Conservation (phyloP, 2,888 invertebrate genomes). For the Philereme vetulata region DNA sequence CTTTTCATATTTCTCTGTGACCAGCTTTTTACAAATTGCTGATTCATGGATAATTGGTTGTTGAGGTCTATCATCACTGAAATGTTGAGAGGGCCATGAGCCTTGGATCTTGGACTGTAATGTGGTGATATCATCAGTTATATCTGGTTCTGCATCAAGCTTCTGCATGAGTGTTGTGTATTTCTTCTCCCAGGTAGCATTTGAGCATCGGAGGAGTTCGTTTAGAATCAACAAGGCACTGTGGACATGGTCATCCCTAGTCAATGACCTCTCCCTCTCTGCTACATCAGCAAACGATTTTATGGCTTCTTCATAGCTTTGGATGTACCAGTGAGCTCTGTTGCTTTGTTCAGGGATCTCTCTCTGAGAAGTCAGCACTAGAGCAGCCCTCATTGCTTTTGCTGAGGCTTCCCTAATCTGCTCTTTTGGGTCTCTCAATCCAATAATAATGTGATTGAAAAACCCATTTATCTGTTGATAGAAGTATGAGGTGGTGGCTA, state of each 20-base stretch:
- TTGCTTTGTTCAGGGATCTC: conserved; percentile 95
- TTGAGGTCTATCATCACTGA: conserved; percentile 62
- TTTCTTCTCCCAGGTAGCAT: conserved; percentile 92
- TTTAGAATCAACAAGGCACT: conserved; percentile 96
- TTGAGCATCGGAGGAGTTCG: conserved; percentile 95
- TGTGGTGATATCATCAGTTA: conserved; percentile 78
- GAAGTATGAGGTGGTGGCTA: conserved; percentile 98
- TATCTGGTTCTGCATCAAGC: conserved; percentile 74
- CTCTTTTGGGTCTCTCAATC: conserved; percentile 95
- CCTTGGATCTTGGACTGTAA: conserved; percentile 76
- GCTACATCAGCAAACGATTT: conserved; percentile 88
- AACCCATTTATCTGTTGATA: conserved; percentile 96
- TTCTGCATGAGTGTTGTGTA: conserved; percentile 89
- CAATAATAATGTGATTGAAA: conserved; percentile 96
- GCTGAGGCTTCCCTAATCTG: conserved; percentile 96
- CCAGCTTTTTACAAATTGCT: conserved; percentile 91
- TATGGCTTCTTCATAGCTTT: conserved; percentile 95
- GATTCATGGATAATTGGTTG: conserved; percentile 87
- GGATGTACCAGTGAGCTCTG: conserved; percentile 95
- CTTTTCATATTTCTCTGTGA: conserved; percentile 92
- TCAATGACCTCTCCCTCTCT: conserved; percentile 85
- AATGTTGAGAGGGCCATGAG: conserved; percentile 60
- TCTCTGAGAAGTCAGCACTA: conserved; percentile 96
- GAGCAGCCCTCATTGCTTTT: conserved; percentile 95
- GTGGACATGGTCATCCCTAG: conserved; percentile 95